phyloP scores from a whole-genome alignment of 2,797 vertebrate species.

The Muraenolepis orangiensis region DNA sequence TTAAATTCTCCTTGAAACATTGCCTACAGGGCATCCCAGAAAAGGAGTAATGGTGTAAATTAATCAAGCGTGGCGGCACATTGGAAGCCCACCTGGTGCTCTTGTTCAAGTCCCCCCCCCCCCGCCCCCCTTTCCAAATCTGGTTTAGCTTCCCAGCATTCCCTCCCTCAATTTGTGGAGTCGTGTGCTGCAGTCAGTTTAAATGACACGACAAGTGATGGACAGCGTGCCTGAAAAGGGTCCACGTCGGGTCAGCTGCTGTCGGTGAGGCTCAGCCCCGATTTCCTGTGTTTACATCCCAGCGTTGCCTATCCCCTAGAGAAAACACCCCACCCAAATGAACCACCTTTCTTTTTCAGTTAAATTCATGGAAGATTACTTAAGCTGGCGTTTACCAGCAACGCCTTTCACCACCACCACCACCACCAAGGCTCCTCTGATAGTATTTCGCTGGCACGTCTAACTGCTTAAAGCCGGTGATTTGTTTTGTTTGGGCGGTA shows the following conservation, averaged over 20 bases:
- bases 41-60: constrained; percentile 20
- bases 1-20: constrained; percentile 3
- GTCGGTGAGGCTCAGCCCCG: constrained; percentile 37
- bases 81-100: neutral
- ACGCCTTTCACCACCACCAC: no score
- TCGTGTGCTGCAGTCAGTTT: constrained; percentile 19
- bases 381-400: no score
- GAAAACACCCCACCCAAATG: constrained; percentile 8
- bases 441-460: no score
- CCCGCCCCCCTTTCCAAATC: constrained; percentile 5
- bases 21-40: constrained; percentile 19
- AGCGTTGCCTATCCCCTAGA: constrained; percentile 25
- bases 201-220: constrained; percentile 32
- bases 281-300: constrained; percentile 51
- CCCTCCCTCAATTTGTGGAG: constrained; percentile 17
- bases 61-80: neutral
- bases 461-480: neutral
- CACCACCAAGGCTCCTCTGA: no score
- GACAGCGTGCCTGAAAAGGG: constrained; percentile 20
- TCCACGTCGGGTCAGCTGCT: constrained; percentile 25
- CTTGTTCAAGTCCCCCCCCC: no score
- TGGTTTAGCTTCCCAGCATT: constrained; percentile 9
- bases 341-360: no score
- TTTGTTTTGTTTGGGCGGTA: neutral
- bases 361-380: no score